Conservation (phyloP, 2,113 vertebrate genomes). For the Nansenia antarctica region DNA sequence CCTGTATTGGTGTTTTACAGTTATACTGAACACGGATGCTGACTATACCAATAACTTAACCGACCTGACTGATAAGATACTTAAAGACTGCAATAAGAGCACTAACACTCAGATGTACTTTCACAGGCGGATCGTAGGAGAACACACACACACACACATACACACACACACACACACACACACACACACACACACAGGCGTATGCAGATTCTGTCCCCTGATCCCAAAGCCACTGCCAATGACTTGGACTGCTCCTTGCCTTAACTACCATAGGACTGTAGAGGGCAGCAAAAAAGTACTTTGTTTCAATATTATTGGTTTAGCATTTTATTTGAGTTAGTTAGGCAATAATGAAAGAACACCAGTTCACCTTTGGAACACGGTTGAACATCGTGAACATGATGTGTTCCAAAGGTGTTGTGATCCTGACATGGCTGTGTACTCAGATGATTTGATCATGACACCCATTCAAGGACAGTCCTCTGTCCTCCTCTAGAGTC, state of each 20-base stretch:
- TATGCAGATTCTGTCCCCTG: too few species aligned
- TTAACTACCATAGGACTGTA: conserved; percentile 54
- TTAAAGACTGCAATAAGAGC: conserved; percentile 31
- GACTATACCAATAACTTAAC: conserved; percentile 23
- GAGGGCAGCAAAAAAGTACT: conserved; percentile 20
- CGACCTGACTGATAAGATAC: too few species aligned
- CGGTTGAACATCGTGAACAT: too few species aligned
- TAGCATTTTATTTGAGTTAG: conserved; percentile 29
- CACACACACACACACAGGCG: conserved; percentile 17
- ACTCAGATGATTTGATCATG: conserved; percentile 12
- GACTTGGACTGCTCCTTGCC: conserved; percentile 52
- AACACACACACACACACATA: conserved; percentile 27
- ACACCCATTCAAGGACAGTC: conserved; percentile 15
- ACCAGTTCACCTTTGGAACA: conserved; percentile 28
- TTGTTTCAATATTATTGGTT: conserved; percentile 41
- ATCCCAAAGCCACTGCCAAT: too few species aligned
- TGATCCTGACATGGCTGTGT: conserved; percentile 4
- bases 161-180: conserved; percentile 1
- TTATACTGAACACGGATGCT: conserved; percentile 19
- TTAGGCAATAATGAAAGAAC: background rate
- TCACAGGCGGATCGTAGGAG: conserved; percentile 12
- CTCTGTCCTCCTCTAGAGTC: too few species aligned
- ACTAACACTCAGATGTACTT: conserved; percentile 24
- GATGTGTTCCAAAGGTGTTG: too few species aligned
- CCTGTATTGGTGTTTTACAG: conserved; percentile 27